Evolutionary conservation across 2,113 vertebrate genomes (phyloP).

Genomic region (Dissostichus mawsoni): DNA sequence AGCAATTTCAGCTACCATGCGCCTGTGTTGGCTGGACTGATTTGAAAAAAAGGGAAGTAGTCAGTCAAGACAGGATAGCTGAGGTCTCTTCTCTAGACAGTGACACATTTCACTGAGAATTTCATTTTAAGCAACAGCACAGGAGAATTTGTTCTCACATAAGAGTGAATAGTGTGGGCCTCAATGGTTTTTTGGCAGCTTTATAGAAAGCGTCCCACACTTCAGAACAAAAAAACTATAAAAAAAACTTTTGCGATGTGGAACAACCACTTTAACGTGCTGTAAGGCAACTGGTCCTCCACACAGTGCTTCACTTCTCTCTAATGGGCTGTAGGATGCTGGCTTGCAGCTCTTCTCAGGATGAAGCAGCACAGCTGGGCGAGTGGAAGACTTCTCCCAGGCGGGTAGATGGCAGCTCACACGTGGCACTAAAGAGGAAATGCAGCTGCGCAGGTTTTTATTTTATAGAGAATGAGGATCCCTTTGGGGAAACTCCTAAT

Average conservation of each 20-base stretch:
- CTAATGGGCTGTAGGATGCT: conserved; percentile 42
- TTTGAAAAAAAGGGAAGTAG: conserved; percentile 52
- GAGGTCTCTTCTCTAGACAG: conserved; percentile 58
- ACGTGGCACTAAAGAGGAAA: conserved; percentile 37
- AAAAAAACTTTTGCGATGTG: conserved; percentile 10
- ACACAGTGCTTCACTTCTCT: conserved; percentile 36
- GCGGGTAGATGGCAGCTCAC: conserved; percentile 46
- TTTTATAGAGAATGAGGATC: conserved; percentile 35
- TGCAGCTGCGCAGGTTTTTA: conserved; percentile 41
- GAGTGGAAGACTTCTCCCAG: conserved; percentile 21
- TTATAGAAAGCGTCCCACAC: conserved; percentile 34
- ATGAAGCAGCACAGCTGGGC: conserved; percentile 28
- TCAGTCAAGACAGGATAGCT: conserved; percentile 43
- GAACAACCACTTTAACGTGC: conserved; percentile 49
- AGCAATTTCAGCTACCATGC: conserved; percentile 67
- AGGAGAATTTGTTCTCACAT: conserved; percentile 44
- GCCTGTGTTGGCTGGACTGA: conserved; percentile 43
- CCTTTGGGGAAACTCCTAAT: conserved; percentile 63
- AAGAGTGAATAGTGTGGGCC: conserved; percentile 12
- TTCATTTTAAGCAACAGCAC: conserved; percentile 56
- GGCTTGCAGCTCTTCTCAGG: conserved; percentile 37
- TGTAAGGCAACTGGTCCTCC: conserved; percentile 26
- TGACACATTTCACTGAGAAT: conserved; percentile 70
- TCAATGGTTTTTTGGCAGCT: conserved; percentile 36
- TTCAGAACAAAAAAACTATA: too few relatives aligned